These are phyloP conservation scores for Pedetes capensis DNA, from an alignment of 2,113 vertebrate genomes.

Conservation along the genomic window DNA sequence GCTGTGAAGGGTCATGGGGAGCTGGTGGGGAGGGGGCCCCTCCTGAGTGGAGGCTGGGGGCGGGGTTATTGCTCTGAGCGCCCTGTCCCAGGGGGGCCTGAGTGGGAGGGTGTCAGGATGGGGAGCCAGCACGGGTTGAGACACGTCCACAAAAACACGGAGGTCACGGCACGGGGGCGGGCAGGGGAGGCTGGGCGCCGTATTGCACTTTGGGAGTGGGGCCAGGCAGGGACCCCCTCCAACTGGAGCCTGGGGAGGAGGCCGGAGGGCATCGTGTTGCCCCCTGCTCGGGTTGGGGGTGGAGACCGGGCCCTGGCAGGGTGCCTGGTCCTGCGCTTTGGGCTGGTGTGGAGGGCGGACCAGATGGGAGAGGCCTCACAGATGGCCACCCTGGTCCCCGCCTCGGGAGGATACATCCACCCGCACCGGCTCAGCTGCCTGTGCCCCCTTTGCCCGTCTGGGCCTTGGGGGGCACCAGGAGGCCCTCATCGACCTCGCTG, in stretches of 20 bases:
- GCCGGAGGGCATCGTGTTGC: background rate
- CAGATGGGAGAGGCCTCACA: fast-evolving
- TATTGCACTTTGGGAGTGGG: conserved; percentile 80
- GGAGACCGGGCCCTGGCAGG: conserved; percentile 45
- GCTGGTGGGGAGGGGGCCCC: conserved; percentile 1
- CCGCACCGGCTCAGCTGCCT: conserved; percentile 45
- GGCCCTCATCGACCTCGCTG: conserved; percentile 86
- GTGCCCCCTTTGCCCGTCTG: conserved; percentile 77
- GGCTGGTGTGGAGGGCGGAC: background rate
- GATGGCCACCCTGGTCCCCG: conserved; percentile 18
- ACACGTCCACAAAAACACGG: conserved; percentile 54
- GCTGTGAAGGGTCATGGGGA: background rate
- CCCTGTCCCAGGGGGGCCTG: conserved; percentile 66
- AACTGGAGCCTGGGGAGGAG: conserved; percentile 49
- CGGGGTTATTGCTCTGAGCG: conserved; percentile 79
- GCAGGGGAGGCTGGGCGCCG: conserved; percentile 13
- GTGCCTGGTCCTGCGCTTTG: conserved; percentile 65
- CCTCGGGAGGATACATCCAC: conserved; percentile 67
- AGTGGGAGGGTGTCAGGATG: background rate
- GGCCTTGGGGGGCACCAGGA: conserved; percentile 61
- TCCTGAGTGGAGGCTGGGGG: conserved; percentile 71
- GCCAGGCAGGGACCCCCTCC: conserved; percentile 39
- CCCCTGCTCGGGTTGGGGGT: background rate
- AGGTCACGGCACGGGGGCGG: conserved; percentile 66
- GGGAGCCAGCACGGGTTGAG: background rate